Evolutionary conservation across 2,113 vertebrate genomes (phyloP), one percentile per base, ranked within the genome.

Genomic region (Rhinogobius similis): DNA sequence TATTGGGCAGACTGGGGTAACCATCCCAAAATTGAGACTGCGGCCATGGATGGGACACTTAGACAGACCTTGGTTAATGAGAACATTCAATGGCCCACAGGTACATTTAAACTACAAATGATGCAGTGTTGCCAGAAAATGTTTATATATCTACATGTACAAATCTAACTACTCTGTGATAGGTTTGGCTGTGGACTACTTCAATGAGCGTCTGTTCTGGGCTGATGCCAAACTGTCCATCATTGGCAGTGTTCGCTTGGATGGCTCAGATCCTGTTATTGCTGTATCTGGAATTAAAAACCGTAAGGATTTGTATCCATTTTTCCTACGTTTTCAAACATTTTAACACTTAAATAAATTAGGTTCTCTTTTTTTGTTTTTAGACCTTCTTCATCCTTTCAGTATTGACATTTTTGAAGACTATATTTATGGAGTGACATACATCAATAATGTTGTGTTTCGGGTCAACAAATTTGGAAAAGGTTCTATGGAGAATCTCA

Each of bases 1-100:
- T 99, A 99, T 86, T 99, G 97, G 97, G 96, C 97, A 61, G 97
- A 99, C 83, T 99, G 97, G 97, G 97, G 97, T 1, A 99, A 99
- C 78, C 97, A 99, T 67, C 96, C 97, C 48, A 99, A 99, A 88
- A 99, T 99, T 0, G 97, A 99, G 88, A 98, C 95, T 0, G 97
- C 97, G 0, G 95, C 97, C 6, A 98, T 99, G 97, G 97, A 99
- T 0, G 97, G 97, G 4, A 98, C 97, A 0, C 90, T 97, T 61
- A 94, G 97, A 27, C 95, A 98, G 86, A 99, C 95, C 0, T 89
- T 98, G 53, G 95, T 99, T 46, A 95, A 98, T 50, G 95, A 98
- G 85, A 96, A 97, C 88, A 96, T 99, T 78, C 97, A 99, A 81
- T 98, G 97, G 97, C 97, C 97, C 36, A 98, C 96, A 82, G 96